Evolutionary conservation across 2,113 vertebrate genomes (phyloP).

Genomic region (Eonycteris spelaea): DNA sequence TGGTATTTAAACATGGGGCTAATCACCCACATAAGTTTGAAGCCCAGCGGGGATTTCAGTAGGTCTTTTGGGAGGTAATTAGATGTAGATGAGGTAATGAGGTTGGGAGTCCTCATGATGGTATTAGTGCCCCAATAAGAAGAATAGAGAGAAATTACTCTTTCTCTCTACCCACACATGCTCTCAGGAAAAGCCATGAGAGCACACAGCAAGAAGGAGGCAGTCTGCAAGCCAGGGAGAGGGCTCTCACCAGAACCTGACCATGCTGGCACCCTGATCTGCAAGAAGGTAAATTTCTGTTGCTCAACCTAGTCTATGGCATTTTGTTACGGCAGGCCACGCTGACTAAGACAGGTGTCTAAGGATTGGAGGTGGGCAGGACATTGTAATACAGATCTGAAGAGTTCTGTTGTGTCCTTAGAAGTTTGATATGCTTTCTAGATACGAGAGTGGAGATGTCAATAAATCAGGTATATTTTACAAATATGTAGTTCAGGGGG

Average conservation of each 20-base stretch:
- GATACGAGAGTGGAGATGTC: neutral
- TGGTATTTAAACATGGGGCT: neutral
- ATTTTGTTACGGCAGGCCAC: neutral
- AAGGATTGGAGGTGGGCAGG: neutral
- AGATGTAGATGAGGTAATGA: neutral
- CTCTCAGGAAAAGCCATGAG: neutral
- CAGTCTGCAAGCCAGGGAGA: neutral
- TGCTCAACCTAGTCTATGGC: neutral
- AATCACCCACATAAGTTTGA: neutral
- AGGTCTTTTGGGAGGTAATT: neutral
- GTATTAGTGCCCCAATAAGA: neutral
- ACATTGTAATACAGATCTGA: neutral
- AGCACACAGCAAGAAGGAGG: neutral
- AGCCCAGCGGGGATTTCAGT: too few relatives aligned
- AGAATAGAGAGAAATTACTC: neutral
- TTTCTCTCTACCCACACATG: neutral
- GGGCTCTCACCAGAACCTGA: neutral
- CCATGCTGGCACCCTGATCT: accelerated
- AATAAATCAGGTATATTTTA: neutral
- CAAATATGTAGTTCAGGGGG: neutral
- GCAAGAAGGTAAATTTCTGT: neutral
- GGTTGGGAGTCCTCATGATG: neutral
- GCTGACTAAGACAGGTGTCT: neutral
- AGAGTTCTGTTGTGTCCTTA: neutral
- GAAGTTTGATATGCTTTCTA: neutral